phyloP scores from a whole-genome alignment of 2,113 vertebrate species.

The Periophthalmus modestus region DNA sequence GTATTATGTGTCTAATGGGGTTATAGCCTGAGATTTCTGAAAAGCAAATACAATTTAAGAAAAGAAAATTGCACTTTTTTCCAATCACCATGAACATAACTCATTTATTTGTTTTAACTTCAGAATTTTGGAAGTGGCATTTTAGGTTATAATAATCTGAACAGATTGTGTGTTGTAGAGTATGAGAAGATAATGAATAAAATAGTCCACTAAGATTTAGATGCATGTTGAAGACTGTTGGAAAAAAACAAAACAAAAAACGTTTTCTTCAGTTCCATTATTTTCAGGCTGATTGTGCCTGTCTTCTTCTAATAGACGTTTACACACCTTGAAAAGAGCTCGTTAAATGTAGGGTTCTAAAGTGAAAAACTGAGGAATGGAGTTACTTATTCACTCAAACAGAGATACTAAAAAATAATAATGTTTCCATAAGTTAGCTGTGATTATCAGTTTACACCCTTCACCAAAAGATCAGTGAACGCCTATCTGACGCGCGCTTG shows the following conservation, averaged over 20 bases:
- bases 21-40: neutral
- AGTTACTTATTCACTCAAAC: slow-evolving; percentile 69
- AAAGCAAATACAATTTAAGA: neutral
- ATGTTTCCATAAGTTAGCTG: neutral
- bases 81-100: no score
- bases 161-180: neutral
- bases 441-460: neutral
- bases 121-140: no score
- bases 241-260: neutral
- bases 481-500: slow-evolving; percentile 19
- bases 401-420: slow-evolving; percentile 56
- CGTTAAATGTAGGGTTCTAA: slow-evolving; percentile 56
- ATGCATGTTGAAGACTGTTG: no score
- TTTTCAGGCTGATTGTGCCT: neutral
- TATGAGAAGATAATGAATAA: neutral
- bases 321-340: slow-evolving; percentile 54
- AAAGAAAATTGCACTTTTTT: neutral
- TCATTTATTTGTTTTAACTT: no score
- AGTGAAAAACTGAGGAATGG: slow-evolving; percentile 60
- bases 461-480: neutral
- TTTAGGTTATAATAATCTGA: no score
- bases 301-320: neutral
- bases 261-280: neutral
- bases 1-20: neutral
- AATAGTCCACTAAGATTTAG: neutral